Percentiles rank a stretch among this genome's conserved stretches.
Evolutionary conservation across 2,888 invertebrate species (phyloP).

Genomic region (Lapara coniferarum): DNA sequence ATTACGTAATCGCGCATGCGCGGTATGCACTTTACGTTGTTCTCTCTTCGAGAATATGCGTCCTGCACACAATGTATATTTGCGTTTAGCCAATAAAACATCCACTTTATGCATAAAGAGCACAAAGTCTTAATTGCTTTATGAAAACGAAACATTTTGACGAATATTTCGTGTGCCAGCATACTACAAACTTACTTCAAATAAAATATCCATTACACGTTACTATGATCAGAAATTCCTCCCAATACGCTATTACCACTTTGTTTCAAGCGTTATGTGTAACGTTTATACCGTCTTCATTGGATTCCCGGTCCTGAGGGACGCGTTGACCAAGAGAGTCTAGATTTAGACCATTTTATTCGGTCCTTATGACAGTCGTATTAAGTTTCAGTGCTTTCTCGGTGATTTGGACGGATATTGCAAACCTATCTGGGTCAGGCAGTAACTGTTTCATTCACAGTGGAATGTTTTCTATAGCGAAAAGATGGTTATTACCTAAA

Average conservation of each 20-base stretch:
- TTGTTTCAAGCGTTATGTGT: slow-evolving; percentile 4
- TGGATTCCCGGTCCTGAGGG: slow-evolving; percentile 7
- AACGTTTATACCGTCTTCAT: slow-evolving; percentile 11
- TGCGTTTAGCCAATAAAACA: too few relatives aligned
- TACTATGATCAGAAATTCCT: not conserved
- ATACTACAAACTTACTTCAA: not conserved
- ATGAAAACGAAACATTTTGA: too few relatives aligned
- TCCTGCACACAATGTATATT: too few relatives aligned
- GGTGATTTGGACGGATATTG: slow-evolving; percentile 14
- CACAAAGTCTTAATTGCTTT: too few relatives aligned
- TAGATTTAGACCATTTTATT: slow-evolving; percentile 16
- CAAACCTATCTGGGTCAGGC: slow-evolving; percentile 17
- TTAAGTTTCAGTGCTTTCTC: slow-evolving; percentile 17
- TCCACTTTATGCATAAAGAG: too few relatives aligned
- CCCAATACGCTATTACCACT: not conserved
- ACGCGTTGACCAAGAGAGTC: slow-evolving; percentile 3
- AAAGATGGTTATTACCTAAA: not conserved
- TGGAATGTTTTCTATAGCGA: not conserved
- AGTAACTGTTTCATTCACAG: not conserved
- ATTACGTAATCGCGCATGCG: too few relatives aligned
- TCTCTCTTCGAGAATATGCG: too few relatives aligned
- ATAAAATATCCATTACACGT: not conserved
- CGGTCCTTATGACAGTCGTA: slow-evolving; percentile 5
- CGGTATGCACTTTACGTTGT: too few relatives aligned
- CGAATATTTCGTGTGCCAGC: too few relatives aligned